These are phyloP conservation scores for Drosophila mimetica DNA, from an alignment of 2,888 invertebrate species.

Conservation along the genomic window DNA sequence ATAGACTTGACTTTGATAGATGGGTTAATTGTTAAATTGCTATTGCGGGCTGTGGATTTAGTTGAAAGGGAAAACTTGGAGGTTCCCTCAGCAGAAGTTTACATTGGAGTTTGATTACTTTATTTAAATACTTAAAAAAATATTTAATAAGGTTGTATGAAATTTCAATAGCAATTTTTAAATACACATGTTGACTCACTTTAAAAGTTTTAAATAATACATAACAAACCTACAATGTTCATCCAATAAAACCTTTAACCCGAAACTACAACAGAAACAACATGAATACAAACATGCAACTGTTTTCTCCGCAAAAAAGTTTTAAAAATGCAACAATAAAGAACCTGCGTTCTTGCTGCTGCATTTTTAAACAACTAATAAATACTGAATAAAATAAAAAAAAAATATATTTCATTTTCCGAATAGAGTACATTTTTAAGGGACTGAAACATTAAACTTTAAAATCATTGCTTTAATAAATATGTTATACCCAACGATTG, in stretches of 20 bases:
- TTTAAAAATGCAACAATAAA: neutral
- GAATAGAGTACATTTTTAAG: neutral
- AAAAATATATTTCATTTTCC: neutral
- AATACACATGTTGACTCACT: neutral
- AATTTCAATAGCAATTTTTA: too few relatives aligned
- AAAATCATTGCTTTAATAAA: conserved; percentile 1
- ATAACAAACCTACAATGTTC: neutral
- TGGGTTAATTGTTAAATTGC: neutral
- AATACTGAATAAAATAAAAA: neutral
- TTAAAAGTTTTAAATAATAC: neutral
- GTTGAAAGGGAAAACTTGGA: too few relatives aligned
- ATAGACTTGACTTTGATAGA: neutral
- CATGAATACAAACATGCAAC: neutral
- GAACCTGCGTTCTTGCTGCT: neutral
- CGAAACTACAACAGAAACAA: neutral
- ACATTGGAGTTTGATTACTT: neutral
- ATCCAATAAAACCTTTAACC: neutral
- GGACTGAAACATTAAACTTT: neutral
- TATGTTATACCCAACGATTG: neutral
- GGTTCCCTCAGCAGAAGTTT: too few relatives aligned
- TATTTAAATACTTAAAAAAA: neutral
- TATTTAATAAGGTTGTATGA: too few relatives aligned
- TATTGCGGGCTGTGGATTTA: neutral
- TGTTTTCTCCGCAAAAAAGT: neutral
- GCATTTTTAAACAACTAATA: neutral